Base-by-base conservation (phyloP, 2,113 vertebrate species). In the Hystrix brachyura region DNA sequence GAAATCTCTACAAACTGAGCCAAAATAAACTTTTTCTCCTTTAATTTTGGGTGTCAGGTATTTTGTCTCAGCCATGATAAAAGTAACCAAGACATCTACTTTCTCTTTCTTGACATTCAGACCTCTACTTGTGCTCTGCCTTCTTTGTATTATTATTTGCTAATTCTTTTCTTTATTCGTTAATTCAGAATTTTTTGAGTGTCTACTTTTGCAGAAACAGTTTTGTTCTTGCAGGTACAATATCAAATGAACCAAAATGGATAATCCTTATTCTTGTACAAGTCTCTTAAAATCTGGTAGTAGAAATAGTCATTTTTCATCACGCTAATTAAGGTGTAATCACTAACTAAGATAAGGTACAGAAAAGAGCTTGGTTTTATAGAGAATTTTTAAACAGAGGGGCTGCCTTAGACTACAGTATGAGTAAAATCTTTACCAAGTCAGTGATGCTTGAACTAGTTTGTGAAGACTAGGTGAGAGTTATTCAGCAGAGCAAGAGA, bases 131-230 rank as follows among this genome's bases (percentile, higher is more conserved):
- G 57, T 65, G 12, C 46, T 88, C 74, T 76, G 32, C 67, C n/a
- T 95, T 81, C 48, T 87, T 72, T 64, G 82, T 81, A 46, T 95
- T 91, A 55, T 95, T 84, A 3, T 38, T 69, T 71, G 34, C 59
- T 71, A 86, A 46, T 81, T 81, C 46, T 87, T 83, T 92, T 53
- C 46, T 80, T 43, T 53, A 90, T 65, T 29, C 29, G 17, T 87
- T 81, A 65, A 59, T 87, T 64, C 51, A 51, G 13, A 57, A 74
- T 65, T 62, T 81, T n/a, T 81, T 87, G 64, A 57, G 38, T 5
- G 12, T 76, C 38, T 85, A 14, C 60, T 85, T 8, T 67, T 6
- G 17, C 7, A n/a, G 53, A 32, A 23, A 60, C 14, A 57, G n/a
- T 69, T 85, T 53, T 69, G 62, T 23, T 85, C 48, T 10, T 38